Evolutionary conservation across 2,888 invertebrate species (phyloP).

Genomic region (Adelognathus sp.): DNA sequence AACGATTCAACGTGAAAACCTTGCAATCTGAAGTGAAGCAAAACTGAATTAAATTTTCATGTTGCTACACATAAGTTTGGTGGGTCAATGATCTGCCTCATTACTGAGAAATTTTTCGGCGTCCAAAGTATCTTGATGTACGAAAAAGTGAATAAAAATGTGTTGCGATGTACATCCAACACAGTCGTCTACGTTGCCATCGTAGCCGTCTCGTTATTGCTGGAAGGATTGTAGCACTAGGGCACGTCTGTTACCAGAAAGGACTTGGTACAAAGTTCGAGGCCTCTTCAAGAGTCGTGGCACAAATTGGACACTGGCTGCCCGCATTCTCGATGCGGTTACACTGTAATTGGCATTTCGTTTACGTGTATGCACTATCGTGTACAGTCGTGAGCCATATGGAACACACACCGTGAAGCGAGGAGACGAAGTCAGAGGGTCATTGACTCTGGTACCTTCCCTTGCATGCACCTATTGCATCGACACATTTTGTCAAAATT

Average conservation of each 20-base stretch:
- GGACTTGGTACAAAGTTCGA: constrained; percentile 76
- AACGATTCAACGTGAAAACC: too few species aligned
- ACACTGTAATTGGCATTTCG: constrained; percentile 79
- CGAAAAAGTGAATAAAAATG: neutral
- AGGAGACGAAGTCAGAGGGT: too few species aligned
- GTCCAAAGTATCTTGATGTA: neutral
- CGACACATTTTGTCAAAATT: too few species aligned
- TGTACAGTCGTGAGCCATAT: neutral
- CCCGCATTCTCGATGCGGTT: constrained; percentile 66
- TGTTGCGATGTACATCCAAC: constrained; percentile 11
- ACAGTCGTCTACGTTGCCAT: constrained; percentile 16
- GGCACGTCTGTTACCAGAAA: constrained; percentile 71
- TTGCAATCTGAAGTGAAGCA: too few species aligned
- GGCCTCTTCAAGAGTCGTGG: constrained; percentile 75
- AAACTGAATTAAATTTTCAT: too few species aligned
- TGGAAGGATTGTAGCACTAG: constrained; percentile 64
- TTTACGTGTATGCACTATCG: constrained; percentile 71
- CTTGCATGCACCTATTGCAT: too few species aligned
- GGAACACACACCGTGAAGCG: neutral
- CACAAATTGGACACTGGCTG: constrained; percentile 76
- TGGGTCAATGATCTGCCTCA: too few species aligned
- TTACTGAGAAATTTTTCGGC: too few species aligned
- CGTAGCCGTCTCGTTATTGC: constrained; percentile 70
- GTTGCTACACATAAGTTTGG: too few species aligned
- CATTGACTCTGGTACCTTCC: too few species aligned